Evolutionary conservation across 1,140 invertebrate species (phyloP), one percentile per base, ranked within the genome.

Genomic region (Drosophila sturtevanti): DNA sequence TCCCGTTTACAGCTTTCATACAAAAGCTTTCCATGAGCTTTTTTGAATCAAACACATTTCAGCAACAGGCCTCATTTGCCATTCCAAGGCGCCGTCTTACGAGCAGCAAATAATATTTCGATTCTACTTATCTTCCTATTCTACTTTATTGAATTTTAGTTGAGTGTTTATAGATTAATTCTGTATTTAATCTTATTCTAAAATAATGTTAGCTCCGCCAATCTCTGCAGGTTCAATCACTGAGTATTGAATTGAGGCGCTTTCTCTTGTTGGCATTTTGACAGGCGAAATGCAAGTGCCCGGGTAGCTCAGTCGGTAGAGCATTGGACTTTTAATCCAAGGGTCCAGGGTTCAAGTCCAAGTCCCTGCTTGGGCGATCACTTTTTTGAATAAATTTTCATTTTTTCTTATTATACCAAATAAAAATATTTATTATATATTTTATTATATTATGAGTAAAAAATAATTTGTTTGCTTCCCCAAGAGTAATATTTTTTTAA

Each of bases 321-420:
- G 94, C 95, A 95, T 95, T 94, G 94, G 94, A 95, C 94, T 95
- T 95, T 95, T 95, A 95, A 95, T 95, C 94, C 95, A 95, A 95
- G 94, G 95, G 94, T 95, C 94, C 94, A 95, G 95, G 94, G 95
- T 95, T 95, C 95, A 94, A 95, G 94, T 95, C 95, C 95, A n/a
- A n/a, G 27, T 31, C 27, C 27, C 27, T 31, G 27, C 27, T 31
- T 6, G 27, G 27, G 27, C 27, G 27, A 31, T 31, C 27, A 6
- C 4, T 31, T 31, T 31, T 31, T 31, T 31, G 27, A 6, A 31
- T 6, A 31, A 6, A 31, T 31, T 31, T 31, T 31, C 7, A 6
- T 31, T 31, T 31, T 31, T 31, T 24, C 4, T 24, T 24, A 24
- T 24, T 24, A 24, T 4, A 24, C n/a, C n/a, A n/a, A n/a, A n/a